Conservation (phyloP, 2,888 invertebrate genomes). For the Drosophila fulvimacula region DNA sequence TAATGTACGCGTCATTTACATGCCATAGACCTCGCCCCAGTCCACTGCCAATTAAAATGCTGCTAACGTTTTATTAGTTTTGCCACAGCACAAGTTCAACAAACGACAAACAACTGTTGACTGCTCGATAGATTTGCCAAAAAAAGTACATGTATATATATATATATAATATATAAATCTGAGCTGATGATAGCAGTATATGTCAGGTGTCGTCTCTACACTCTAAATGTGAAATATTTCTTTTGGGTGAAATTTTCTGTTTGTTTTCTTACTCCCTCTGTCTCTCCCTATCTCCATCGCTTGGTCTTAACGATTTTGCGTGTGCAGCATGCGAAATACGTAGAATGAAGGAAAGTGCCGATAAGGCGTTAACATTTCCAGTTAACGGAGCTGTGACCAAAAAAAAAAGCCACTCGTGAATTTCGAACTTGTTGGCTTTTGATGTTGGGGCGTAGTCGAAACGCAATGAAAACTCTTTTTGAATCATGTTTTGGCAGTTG, state of each 20-base stretch:
- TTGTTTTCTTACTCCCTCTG: conserved; percentile 11
- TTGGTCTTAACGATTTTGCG: conserved; percentile 47
- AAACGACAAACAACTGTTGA: conserved; percentile 60
- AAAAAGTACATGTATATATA: conserved; percentile 30
- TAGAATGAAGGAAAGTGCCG: conserved; percentile 62
- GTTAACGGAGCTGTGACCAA: conserved; percentile 61
- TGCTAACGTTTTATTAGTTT: conserved; percentile 53
- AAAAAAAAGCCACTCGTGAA: conserved; percentile 19
- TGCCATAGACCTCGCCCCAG: conserved; percentile 75
- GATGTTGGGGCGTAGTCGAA: conserved; percentile 36
- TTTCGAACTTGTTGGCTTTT: conserved; percentile 34
- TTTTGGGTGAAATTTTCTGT: conserved; percentile 68
- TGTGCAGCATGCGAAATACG: conserved; percentile 73
- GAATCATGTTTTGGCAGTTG: conserved; percentile 37
- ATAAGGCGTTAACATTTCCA: conserved; percentile 65
- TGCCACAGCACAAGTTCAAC: conserved; percentile 61
- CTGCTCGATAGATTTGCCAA: conserved; percentile 59
- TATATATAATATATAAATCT: conserved; percentile 10
- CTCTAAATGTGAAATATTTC: conserved; percentile 50
- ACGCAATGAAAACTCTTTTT: conserved; percentile 24
- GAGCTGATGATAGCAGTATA: conserved; percentile 16
- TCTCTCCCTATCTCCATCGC: background rate
- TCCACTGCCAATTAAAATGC: conserved; percentile 69
- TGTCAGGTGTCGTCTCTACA: conserved; percentile 58
- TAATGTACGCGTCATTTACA: conserved; percentile 65